These are phyloP conservation scores for Alligator sinensis DNA, from an alignment of 2,113 vertebrate species.

Conservation along the genomic window DNA sequence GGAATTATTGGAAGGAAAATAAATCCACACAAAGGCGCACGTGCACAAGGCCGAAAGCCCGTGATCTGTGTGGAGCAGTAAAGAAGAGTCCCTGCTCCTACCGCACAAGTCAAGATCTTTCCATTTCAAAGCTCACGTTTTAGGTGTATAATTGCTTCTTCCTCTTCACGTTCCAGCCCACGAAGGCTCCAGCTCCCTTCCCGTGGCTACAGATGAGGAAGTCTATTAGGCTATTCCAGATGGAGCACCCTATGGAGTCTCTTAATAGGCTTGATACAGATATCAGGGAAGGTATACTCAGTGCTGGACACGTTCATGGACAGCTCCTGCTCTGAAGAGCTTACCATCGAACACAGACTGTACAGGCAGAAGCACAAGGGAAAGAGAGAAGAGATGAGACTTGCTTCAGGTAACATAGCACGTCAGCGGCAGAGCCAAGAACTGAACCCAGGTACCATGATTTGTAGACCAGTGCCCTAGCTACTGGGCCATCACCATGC, in stretches of 20 bases:
- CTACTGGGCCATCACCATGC: too few species aligned
- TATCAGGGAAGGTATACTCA: background rate
- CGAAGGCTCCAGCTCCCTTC: background rate
- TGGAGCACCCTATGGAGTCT: background rate
- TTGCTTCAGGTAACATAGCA: background rate
- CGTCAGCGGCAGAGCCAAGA: background rate
- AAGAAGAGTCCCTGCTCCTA: background rate
- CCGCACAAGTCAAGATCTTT: background rate
- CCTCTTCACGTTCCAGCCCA: background rate
- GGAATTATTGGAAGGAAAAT: background rate
- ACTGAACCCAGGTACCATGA: background rate
- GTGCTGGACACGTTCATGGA: background rate
- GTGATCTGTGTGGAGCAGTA: background rate
- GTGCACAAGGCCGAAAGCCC: background rate
- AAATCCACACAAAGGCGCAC: background rate
- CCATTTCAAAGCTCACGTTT: background rate
- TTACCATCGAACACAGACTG: background rate
- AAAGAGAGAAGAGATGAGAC: background rate
- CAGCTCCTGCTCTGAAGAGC: background rate
- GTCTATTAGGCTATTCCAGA: background rate
- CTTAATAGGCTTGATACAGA: background rate
- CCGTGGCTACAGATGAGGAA: background rate
- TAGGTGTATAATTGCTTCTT: background rate
- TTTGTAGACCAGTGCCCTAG: background rate
- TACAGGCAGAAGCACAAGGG: background rate